Conservation (phyloP, 2,113 vertebrate genomes). For the Mus spicilegus region DNA sequence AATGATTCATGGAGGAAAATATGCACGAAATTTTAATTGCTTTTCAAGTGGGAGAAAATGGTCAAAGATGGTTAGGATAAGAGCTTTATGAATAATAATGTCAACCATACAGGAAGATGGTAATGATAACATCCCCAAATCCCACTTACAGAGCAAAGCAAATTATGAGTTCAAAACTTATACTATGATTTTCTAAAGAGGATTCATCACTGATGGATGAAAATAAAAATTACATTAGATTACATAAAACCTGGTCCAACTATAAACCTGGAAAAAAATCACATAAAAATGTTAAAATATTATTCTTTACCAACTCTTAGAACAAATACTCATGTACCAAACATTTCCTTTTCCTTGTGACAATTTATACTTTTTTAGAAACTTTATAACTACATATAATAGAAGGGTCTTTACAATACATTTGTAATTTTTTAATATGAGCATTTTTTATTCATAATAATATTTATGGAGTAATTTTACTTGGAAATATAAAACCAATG, state of each 20-base stretch:
- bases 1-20: slow-evolving; percentile 37
- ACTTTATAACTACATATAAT: neutral
- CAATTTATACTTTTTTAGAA: neutral
- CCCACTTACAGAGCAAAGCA: neutral
- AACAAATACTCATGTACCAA: neutral
- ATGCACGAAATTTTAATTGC: slow-evolving; percentile 57
- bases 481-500: neutral
- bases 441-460: neutral
- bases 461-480: neutral
- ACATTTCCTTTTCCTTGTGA: neutral
- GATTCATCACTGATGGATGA: neutral
- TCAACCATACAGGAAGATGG: neutral
- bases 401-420: neutral
- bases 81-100: slow-evolving; percentile 32
- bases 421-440: neutral
- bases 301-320: neutral
- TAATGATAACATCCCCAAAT: neutral
- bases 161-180: neutral
- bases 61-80: slow-evolving; percentile 4
- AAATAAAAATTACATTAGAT: neutral
- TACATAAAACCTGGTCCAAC: neutral
- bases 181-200: neutral
- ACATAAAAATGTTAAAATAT: neutral
- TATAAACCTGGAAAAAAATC: neutral
- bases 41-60: slow-evolving; percentile 69